Percentiles rank a stretch among this genome's conserved stretches.
phyloP scores from a whole-genome alignment of 1,140 invertebrate genomes.

The Pentalonia nigronervosa region DNA sequence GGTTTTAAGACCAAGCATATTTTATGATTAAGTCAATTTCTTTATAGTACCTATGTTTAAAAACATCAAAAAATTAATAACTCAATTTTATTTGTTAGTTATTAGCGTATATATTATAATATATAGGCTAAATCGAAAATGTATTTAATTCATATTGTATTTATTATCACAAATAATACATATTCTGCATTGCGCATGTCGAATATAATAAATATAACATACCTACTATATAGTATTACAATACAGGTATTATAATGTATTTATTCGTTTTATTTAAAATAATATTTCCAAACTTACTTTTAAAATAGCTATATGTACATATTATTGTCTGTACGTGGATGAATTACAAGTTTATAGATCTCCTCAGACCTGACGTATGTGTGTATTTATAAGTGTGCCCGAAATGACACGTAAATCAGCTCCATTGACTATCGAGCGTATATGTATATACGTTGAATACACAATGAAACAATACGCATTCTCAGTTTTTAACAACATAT shows the following conservation, averaged over 20 bases:
- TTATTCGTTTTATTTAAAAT: not conserved
- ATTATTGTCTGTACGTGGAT: not conserved
- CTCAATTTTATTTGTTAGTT: not conserved
- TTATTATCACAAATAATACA: no score
- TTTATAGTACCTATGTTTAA: not conserved
- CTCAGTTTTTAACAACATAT: slow-evolving; percentile 13
- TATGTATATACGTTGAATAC: not conserved
- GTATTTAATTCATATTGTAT: not conserved
- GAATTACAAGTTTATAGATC: not conserved
- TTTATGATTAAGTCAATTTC: not conserved
- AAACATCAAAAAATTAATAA: not conserved
- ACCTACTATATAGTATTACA: not conserved
- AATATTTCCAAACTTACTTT: not conserved
- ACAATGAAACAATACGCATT: slow-evolving; percentile 27
- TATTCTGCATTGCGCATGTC: no score
- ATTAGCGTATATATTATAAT: no score
- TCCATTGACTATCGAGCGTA: not conserved
- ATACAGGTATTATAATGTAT: not conserved
- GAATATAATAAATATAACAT: not conserved
- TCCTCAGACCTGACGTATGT: not conserved
- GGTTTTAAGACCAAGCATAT: not conserved
- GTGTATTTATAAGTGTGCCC: not conserved
- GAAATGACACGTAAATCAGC: slow-evolving; percentile 9
- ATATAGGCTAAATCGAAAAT: not conserved
- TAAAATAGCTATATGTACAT: not conserved